Percentiles rank a stretch among this genome's conserved stretches.
Evolutionary conservation across 2,113 vertebrate species (phyloP).

Genomic region (Chinchilla lanigera): DNA sequence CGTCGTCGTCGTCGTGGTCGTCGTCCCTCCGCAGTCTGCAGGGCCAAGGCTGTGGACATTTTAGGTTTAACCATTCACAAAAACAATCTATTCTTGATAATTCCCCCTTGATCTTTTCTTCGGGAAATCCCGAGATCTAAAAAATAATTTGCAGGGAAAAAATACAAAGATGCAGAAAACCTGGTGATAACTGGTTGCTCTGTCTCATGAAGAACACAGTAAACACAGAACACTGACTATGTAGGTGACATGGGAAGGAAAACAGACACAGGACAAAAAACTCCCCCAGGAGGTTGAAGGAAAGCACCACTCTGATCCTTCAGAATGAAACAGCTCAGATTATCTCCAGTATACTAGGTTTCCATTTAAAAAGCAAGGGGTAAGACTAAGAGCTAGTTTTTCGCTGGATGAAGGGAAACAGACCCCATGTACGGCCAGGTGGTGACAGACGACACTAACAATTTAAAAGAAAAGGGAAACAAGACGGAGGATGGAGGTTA

Average conservation of each 20-base stretch:
- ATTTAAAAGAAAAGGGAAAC: background rate
- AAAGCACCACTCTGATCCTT: background rate
- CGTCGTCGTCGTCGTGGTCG: background rate
- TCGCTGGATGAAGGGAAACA: background rate
- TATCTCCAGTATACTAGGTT: background rate
- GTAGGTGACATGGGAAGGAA: background rate
- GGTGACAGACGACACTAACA: background rate
- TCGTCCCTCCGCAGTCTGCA: constrained; percentile 2
- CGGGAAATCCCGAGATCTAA: constrained; percentile 44
- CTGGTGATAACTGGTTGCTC: background rate
- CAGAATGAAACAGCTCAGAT: background rate
- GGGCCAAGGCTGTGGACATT: constrained; percentile 16
- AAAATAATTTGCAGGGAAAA: constrained; percentile 47
- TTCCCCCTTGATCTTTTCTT: constrained; percentile 23
- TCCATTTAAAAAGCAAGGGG: background rate
- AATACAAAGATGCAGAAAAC: constrained; percentile 32
- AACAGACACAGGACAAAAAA: background rate
- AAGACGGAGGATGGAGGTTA: background rate
- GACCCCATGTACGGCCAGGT: background rate
- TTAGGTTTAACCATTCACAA: background rate
- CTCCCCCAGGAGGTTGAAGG: background rate
- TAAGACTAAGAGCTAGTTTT: background rate
- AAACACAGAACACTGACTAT: background rate
- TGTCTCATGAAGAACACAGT: background rate
- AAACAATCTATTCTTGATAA: background rate